Evolutionary conservation across 2,888 invertebrate species (phyloP).

Genomic region (Pseudanteris insignis): DNA sequence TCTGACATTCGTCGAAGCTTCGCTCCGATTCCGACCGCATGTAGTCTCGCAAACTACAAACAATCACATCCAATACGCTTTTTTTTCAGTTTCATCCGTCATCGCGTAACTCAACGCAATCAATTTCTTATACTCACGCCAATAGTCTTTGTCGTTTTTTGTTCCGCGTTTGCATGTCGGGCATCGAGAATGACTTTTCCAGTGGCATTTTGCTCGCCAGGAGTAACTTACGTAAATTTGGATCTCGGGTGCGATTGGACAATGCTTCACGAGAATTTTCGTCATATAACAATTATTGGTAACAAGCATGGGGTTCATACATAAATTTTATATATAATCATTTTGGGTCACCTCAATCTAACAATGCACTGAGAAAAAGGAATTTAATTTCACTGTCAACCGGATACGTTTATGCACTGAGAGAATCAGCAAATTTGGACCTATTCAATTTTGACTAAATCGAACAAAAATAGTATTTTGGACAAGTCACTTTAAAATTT

Average conservation of each 20-base stretch:
- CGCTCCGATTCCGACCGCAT: slow-evolving; percentile 83
- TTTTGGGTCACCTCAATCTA: too few relatives aligned
- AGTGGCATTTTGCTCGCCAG: slow-evolving; percentile 72
- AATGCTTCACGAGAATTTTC: slow-evolving; percentile 13
- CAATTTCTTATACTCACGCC: slow-evolving; percentile 72
- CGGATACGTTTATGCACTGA: too few relatives aligned
- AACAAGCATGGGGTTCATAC: too few relatives aligned
- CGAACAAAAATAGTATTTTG: too few relatives aligned
- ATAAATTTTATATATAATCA: too few relatives aligned
- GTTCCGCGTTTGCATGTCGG: slow-evolving; percentile 80
- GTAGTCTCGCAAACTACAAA: slow-evolving; percentile 70
- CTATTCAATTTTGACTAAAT: too few relatives aligned
- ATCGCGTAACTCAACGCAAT: background rate
- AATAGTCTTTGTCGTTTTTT: slow-evolving; percentile 77
- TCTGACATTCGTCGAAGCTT: slow-evolving; percentile 76
- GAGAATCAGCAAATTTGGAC: too few relatives aligned
- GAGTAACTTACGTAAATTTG: slow-evolving; percentile 68
- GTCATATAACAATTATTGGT: too few relatives aligned
- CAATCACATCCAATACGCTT: slow-evolving; percentile 3
- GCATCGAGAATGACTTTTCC: slow-evolving; percentile 85
- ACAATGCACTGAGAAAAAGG: too few relatives aligned
- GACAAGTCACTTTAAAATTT: too few relatives aligned
- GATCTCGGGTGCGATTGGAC: slow-evolving; percentile 66
- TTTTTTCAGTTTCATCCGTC: too few relatives aligned
- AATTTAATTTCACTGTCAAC: too few relatives aligned